Evolutionary conservation across 1,140 invertebrate species (phyloP).

Genomic region (Popillia japonica): DNA sequence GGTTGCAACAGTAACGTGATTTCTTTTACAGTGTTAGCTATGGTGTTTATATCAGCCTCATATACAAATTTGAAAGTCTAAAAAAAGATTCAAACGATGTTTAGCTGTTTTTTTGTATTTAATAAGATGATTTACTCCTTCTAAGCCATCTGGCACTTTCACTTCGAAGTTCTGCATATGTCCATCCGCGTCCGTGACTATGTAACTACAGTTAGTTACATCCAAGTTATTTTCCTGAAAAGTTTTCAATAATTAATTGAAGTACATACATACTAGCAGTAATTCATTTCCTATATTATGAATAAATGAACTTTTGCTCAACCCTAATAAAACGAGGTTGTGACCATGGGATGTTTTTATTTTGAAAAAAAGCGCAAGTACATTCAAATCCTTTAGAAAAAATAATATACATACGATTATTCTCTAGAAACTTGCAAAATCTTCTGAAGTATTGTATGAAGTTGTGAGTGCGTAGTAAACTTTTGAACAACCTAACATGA

Average conservation of each 20-base stretch:
- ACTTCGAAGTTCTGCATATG: neutral
- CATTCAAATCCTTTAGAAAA: too few relatives aligned
- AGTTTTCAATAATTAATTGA: too few relatives aligned
- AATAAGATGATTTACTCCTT: neutral
- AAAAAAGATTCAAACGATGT: neutral
- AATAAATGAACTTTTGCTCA: too few relatives aligned
- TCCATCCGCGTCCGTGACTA: neutral
- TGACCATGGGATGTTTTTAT: too few relatives aligned
- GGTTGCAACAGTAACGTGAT: neutral
- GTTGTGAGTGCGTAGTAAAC: too few relatives aligned
- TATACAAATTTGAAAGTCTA: neutral
- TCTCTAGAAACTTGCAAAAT: too few relatives aligned
- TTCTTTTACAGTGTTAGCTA: neutral
- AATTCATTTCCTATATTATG: too few relatives aligned
- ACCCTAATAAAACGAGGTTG: too few relatives aligned
- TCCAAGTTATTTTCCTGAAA: conserved; percentile 8
- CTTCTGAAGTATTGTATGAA: neutral
- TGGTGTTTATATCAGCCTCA: neutral
- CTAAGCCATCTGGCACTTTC: neutral
- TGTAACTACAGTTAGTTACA: neutral
- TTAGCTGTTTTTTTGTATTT: neutral
- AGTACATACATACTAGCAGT: too few relatives aligned
- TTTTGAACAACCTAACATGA: too few relatives aligned
- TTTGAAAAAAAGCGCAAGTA: too few relatives aligned
- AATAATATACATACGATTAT: too few relatives aligned